These are phyloP conservation scores for Molossus molossus DNA, from an alignment of 2,797 vertebrate species.

Conservation along the genomic window DNA sequence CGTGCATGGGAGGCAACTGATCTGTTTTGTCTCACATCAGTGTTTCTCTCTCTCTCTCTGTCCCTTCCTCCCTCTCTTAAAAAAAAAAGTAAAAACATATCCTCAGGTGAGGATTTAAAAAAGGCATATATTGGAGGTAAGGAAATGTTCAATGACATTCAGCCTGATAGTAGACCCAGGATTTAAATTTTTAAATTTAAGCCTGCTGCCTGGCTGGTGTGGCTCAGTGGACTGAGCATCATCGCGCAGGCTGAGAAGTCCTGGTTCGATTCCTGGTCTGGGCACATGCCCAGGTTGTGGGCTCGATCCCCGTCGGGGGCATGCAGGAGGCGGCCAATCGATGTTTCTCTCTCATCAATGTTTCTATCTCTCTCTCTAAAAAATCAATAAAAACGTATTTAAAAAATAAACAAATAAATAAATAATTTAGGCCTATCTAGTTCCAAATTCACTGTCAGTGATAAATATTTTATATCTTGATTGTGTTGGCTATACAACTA, in stretches of 20 bases:
- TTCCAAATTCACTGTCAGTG: not conserved
- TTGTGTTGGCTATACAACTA: not conserved
- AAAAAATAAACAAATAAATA: too few species aligned
- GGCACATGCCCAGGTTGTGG: too few species aligned
- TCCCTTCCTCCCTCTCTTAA: not conserved
- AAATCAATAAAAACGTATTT: too few species aligned
- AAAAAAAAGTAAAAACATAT: not conserved
- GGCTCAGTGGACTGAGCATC: too few species aligned
- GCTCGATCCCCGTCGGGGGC: too few species aligned
- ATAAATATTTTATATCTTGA: not conserved
- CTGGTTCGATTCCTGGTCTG: too few species aligned
- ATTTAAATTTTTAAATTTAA: not conserved
- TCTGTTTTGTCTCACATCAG: not conserved
- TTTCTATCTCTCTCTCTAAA: too few species aligned
- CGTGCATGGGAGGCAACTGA: not conserved
- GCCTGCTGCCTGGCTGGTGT: too few species aligned
- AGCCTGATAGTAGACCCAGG: not conserved
- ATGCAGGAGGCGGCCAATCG: too few species aligned
- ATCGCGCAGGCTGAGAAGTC: too few species aligned
- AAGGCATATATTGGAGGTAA: not conserved
- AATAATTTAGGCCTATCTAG: not conserved
- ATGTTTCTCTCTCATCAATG: too few species aligned
- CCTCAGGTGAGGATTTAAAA: not conserved
- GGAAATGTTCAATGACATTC: not conserved
- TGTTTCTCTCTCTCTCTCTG: not conserved